Percentiles rank a stretch among this genome's conserved stretches.
Conservation (phyloP, 2,113 vertebrate species). For the Lucifuga dentata region DNA sequence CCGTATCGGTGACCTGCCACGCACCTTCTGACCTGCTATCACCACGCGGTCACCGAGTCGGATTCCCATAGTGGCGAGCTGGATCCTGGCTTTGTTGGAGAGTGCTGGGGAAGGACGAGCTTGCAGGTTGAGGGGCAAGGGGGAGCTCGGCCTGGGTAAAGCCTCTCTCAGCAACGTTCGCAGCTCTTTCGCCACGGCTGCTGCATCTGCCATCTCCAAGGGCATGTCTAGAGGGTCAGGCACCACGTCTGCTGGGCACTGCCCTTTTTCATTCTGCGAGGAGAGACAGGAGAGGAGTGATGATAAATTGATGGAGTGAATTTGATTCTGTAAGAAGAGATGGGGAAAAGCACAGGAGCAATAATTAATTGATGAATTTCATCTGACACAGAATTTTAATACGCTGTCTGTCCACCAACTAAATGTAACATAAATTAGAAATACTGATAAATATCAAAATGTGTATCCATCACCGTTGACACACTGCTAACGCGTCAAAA, state of each 20-base stretch:
- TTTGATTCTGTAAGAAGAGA: too few relatives aligned
- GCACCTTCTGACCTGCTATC: constrained; percentile 97
- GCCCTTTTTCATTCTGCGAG: constrained; percentile 91
- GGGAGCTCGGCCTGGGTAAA: constrained; percentile 81
- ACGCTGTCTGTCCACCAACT: not conserved
- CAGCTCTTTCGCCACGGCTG: constrained; percentile 91
- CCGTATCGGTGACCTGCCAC: constrained; percentile 1
- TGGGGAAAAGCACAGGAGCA: too few relatives aligned
- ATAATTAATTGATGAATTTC: not conserved
- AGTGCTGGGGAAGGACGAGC: constrained; percentile 76
- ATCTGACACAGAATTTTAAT: not conserved
- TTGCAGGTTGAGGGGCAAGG: constrained; percentile 80
- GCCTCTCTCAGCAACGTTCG: constrained; percentile 87
- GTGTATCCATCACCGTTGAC: not conserved
- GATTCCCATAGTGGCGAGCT: constrained; percentile 87
- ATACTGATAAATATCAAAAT: constrained; percentile 7
- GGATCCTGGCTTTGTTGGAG: constrained; percentile 80
- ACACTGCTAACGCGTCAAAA: not conserved
- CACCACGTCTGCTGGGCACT: constrained; percentile 91
- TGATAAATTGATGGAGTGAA: not conserved
- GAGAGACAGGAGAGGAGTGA: not conserved
- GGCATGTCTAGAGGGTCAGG: constrained; percentile 96
- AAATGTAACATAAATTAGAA: not conserved
- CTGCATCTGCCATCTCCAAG: constrained; percentile 94
- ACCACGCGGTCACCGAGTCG: constrained; percentile 93